A percentile compares a stretch with the other conserved stretches of the same genome.
Evolutionary conservation across 2,888 invertebrate genomes (phyloP).

Genomic region (Hedya salicella): DNA sequence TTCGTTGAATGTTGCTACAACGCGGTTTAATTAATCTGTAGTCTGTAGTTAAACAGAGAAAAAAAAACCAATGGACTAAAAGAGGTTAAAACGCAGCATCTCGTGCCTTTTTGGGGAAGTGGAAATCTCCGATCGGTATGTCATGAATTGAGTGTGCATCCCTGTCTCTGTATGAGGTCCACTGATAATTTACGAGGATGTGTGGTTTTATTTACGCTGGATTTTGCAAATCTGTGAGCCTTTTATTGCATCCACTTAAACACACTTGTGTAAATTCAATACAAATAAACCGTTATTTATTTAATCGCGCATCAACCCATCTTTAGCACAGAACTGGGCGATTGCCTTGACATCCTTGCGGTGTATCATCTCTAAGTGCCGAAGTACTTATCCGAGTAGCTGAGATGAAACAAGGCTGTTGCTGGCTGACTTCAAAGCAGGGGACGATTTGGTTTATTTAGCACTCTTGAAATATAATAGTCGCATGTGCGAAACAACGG

Average conservation of each 20-base stretch:
- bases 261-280: not conserved
- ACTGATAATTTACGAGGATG: not conserved
- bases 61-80: conserved; percentile 16
- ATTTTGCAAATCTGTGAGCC: not conserved
- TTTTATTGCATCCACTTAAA: not conserved
- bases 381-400: conserved; percentile 26
- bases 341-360: conserved; percentile 69
- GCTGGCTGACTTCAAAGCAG: conserved; percentile 24
- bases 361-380: conserved; percentile 54
- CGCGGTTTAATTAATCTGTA: not conserved
- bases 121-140: conserved; percentile 16
- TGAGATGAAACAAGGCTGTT: conserved; percentile 25
- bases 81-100: conserved; percentile 30
- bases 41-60: conserved; percentile 3
- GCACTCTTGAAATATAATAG: conserved; percentile 20
- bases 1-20: conserved; percentile 5
- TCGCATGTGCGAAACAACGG: not conserved
- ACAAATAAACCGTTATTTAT: conserved; percentile 11
- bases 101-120: conserved; percentile 3
- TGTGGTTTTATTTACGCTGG: not conserved
- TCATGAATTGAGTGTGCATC: conserved; percentile 7
- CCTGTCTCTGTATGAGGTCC: conserved; percentile 14
- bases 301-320: conserved; percentile 28
- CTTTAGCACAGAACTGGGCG: conserved; percentile 55
- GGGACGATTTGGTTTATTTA: conserved; percentile 20